Conservation (phyloP, 2,113 vertebrate genomes). For the Eira barbara region DNA sequence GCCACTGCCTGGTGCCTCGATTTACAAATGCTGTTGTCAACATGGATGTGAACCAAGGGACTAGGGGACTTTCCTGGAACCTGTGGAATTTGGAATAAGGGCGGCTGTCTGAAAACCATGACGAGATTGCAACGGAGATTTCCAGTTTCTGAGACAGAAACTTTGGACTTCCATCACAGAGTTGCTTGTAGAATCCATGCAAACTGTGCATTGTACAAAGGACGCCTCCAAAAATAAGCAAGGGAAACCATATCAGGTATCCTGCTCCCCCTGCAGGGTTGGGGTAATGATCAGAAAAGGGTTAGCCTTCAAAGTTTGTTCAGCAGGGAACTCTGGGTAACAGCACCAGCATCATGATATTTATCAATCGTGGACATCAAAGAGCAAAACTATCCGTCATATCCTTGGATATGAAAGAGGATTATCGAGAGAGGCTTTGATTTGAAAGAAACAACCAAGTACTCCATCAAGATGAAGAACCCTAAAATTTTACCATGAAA, state of each 20-base stretch:
- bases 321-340: background rate
- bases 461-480: background rate
- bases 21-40: no score
- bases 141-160: fast-evolving
- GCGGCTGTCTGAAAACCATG: background rate
- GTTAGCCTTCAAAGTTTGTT: background rate
- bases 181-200: background rate
- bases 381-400: no score
- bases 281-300: background rate
- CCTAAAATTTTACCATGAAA: background rate
- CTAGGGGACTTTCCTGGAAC: no score
- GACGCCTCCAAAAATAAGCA: background rate
- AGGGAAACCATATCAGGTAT: background rate
- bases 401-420: background rate
- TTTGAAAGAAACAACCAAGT: background rate
- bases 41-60: no score
- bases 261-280: no score
- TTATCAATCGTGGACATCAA: background rate
- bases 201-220: background rate
- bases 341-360: background rate
- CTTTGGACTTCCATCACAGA: fast-evolving
- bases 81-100: background rate
- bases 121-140: fast-evolving
- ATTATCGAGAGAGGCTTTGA: background rate
- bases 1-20: fast-evolving